Evolutionary conservation across 2,113 vertebrate genomes (phyloP).

Genomic region (Chroicocephalus ridibundus): DNA sequence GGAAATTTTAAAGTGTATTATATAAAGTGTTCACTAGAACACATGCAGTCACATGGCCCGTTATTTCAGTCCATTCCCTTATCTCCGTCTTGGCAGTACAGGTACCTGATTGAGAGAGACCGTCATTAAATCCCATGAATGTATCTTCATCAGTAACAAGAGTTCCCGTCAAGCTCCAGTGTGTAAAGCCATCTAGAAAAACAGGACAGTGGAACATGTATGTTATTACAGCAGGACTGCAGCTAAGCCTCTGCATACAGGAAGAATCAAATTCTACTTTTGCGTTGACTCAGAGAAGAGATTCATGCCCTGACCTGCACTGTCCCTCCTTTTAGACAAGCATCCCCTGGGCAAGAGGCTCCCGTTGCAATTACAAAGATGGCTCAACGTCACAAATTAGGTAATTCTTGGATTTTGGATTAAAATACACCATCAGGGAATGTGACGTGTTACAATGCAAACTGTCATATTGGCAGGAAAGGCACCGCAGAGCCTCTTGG

Average conservation of each 20-base stretch:
- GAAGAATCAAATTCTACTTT: neutral
- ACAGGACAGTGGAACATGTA: neutral
- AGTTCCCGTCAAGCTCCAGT: constrained; percentile 90
- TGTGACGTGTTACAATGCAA: neutral
- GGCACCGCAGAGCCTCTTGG: neutral
- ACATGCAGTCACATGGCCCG: neutral
- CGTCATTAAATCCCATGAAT: constrained; percentile 90
- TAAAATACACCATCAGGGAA: neutral
- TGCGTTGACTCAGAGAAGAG: neutral
- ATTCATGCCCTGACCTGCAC: neutral
- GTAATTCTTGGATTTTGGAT: neutral
- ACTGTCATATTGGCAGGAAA: neutral
- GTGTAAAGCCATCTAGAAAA: constrained; percentile 86
- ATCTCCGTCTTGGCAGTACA: neutral
- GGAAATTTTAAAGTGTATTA: neutral
- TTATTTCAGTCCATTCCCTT: neutral
- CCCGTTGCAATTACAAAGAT: neutral
- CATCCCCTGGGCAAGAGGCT: neutral
- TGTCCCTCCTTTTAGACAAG: neutral
- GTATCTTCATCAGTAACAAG: constrained; percentile 84
- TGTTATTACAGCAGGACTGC: neutral
- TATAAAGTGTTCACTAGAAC: neutral
- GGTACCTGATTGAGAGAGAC: constrained; percentile 89
- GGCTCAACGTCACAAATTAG: fast-evolving
- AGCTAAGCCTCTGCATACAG: neutral